Percentiles rank a stretch among this genome's conserved stretches.
phyloP scores from a whole-genome alignment of 2,888 invertebrate genomes.

The Psylliodes chrysocephalus region DNA sequence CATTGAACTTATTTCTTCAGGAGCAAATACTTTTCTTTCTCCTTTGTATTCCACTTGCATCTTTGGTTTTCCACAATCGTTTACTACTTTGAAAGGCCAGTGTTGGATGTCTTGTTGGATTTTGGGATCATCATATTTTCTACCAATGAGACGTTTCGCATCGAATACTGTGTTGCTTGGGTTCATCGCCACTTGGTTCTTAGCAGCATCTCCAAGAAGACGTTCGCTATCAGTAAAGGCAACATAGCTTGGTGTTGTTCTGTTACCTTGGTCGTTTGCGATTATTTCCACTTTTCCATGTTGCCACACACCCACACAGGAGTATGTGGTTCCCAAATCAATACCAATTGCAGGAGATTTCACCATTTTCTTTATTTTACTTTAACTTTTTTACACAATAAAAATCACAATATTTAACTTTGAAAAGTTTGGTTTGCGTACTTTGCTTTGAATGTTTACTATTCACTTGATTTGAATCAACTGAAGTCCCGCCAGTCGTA shows the following conservation, averaged over 20 bases:
- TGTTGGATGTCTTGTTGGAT: slow-evolving; percentile 84
- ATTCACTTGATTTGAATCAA: slow-evolving; percentile 22
- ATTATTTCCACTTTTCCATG: slow-evolving; percentile 87
- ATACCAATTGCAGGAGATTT: slow-evolving; percentile 76
- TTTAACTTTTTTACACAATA: background rate
- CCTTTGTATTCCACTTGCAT: slow-evolving; percentile 76
- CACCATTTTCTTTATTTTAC: slow-evolving; percentile 48
- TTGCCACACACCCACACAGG: slow-evolving; percentile 85
- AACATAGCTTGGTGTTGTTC: slow-evolving; percentile 85
- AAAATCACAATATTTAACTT: background rate
- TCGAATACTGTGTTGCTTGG: slow-evolving; percentile 79
- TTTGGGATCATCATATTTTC: slow-evolving; percentile 78
- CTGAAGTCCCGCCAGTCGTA: slow-evolving; percentile 19
- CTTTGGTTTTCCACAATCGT: slow-evolving; percentile 74
- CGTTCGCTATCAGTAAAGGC: slow-evolving; percentile 78
- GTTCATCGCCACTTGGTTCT: slow-evolving; percentile 78
- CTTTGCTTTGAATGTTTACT: slow-evolving; percentile 11
- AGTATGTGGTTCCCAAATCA: slow-evolving; percentile 89
- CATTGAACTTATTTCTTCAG: slow-evolving; percentile 80
- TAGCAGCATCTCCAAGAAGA: slow-evolving; percentile 76
- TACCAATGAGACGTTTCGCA: slow-evolving; percentile 81
- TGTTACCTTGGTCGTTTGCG: slow-evolving; percentile 86
- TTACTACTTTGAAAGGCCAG: slow-evolving; percentile 84
- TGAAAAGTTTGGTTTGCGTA: background rate
- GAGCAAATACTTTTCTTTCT: slow-evolving; percentile 72